Conservation (phyloP, 2,113 vertebrate species). For the Ceuthmochares aereus region DNA sequence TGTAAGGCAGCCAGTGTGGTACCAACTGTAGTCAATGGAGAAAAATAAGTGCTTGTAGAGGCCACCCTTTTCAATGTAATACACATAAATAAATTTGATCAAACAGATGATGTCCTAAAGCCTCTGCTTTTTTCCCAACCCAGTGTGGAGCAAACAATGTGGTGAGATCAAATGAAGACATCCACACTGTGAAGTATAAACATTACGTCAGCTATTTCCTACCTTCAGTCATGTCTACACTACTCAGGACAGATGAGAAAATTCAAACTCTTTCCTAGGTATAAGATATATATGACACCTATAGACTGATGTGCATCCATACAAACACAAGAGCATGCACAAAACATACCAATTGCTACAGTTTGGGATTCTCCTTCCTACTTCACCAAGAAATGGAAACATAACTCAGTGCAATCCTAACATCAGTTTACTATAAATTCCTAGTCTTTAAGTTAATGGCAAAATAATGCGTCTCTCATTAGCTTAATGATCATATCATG, state of each 20-base stretch:
- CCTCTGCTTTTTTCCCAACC: not conserved
- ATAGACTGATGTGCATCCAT: not conserved
- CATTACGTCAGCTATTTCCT: not conserved
- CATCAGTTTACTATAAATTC: slow-evolving; percentile 47
- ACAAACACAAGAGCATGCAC: not conserved
- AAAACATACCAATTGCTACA: not conserved
- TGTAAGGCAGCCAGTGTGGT: not conserved
- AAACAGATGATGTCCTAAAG: not conserved
- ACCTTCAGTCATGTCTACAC: not conserved
- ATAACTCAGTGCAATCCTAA: not conserved
- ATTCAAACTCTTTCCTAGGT: not conserved
- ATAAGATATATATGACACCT: not conserved
- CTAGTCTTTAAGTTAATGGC: slow-evolving; percentile 53
- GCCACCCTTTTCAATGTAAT: not conserved
- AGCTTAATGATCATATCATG: slow-evolving; percentile 36
- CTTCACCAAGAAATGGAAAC: not conserved
- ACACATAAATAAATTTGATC: not conserved
- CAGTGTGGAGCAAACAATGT: not conserved
- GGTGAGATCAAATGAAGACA: not conserved
- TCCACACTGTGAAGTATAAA: not conserved
- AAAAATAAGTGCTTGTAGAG: not conserved
- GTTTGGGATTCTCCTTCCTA: not conserved
- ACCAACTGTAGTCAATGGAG: not conserved
- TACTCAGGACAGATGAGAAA: not conserved
- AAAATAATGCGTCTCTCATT: slow-evolving; percentile 60